A percentile compares a stretch with the other conserved stretches of the same genome.
These are phyloP conservation scores for Strix uralensis DNA, from an alignment of 2,113 vertebrate species.

Conservation along the genomic window DNA sequence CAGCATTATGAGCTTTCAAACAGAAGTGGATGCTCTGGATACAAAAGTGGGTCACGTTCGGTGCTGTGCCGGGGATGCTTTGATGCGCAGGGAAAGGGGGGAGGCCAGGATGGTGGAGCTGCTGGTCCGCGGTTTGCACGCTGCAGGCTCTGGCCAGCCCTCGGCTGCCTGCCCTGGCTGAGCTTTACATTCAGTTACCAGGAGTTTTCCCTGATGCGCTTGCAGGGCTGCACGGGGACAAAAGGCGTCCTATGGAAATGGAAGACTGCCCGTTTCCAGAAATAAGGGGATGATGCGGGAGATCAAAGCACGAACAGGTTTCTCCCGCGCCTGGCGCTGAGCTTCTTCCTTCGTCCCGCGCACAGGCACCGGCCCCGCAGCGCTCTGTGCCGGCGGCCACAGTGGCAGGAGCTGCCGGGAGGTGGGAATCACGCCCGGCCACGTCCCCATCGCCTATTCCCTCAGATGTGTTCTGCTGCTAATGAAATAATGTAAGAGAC, in stretches of 20 bases:
- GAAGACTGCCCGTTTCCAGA: not conserved
- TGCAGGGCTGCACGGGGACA: not conserved
- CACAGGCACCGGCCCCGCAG: rapidly evolving
- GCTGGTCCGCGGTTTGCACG: rapidly evolving
- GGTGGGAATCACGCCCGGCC: not conserved
- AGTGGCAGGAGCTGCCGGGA: not conserved
- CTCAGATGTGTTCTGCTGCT: not conserved
- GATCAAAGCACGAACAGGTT: rapidly evolving
- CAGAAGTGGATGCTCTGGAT: not conserved
- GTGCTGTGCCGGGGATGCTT: not conserved
- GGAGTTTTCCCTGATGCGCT: not conserved
- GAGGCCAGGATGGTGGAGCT: not conserved
- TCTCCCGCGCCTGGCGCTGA: not conserved
- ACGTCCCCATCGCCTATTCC: rapidly evolving
- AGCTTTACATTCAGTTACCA: rapidly evolving
- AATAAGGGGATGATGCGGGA: not conserved
- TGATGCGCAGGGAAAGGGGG: not conserved
- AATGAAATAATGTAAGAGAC: not conserved
- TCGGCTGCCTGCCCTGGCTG: no score
- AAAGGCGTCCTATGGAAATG: rapidly evolving
- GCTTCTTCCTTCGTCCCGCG: not conserved
- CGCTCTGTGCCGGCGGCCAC: rapidly evolving
- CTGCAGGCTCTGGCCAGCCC: not conserved
- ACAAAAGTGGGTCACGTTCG: not conserved
- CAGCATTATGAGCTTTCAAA: not conserved